A percentile compares a stretch with the other conserved stretches of the same genome.
Evolutionary conservation across 2,113 vertebrate species (phyloP).

Genomic region (Aix galericulata): DNA sequence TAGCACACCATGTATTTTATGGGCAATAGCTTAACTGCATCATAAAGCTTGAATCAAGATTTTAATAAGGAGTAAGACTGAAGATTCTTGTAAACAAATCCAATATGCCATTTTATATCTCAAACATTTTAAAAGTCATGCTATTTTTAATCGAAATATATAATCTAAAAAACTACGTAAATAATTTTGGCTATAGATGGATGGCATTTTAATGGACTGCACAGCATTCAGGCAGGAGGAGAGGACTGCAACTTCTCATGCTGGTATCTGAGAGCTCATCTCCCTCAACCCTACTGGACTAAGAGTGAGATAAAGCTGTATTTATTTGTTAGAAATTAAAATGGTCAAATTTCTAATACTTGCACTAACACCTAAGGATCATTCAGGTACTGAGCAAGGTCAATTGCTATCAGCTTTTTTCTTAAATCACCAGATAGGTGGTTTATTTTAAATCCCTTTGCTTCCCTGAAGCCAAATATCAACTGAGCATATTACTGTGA

Average conservation of each 20-base stretch:
- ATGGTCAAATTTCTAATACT: background rate
- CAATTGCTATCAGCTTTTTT: background rate
- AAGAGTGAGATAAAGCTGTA: background rate
- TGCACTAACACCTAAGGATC: background rate
- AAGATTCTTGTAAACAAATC: background rate
- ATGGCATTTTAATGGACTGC: background rate
- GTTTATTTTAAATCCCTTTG: background rate
- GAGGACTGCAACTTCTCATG: background rate
- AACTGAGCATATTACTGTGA: background rate
- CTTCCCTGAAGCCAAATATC: background rate
- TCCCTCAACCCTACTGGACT: background rate
- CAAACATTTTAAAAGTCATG: background rate
- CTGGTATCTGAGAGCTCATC: background rate
- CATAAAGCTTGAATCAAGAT: background rate
- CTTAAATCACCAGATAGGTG: background rate
- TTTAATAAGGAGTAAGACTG: background rate
- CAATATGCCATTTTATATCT: background rate
- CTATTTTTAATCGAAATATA: background rate
- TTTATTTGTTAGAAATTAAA: background rate
- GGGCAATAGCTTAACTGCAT: background rate
- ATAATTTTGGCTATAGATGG: background rate
- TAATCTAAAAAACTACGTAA: background rate
- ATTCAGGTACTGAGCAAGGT: background rate
- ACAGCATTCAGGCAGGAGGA: background rate
- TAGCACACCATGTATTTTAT: background rate